A percentile compares a stretch with the other conserved stretches of the same genome.
These are phyloP conservation scores for Ophioninae sp. DNA, from an alignment of 2,888 invertebrate species.

Conservation along the genomic window DNA sequence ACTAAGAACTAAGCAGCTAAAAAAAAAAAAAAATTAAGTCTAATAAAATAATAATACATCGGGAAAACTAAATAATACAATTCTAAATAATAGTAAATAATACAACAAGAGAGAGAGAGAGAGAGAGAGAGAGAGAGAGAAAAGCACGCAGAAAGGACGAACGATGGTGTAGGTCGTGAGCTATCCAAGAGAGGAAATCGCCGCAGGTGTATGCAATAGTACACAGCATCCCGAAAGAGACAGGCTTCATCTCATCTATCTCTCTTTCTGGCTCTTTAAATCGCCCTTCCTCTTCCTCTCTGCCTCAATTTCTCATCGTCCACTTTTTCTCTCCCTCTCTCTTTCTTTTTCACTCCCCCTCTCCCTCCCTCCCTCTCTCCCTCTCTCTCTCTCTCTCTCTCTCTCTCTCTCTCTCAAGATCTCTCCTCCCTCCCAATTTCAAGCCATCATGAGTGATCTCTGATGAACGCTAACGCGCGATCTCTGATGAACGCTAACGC, in stretches of 20 bases:
- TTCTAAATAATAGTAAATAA: too few relatives aligned
- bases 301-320: conserved; percentile 1
- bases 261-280: conserved; percentile 4
- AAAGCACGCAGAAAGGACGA: conserved; percentile 1
- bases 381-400: not conserved
- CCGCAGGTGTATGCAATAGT: conserved; percentile 62
- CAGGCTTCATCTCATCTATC: conserved; percentile 37
- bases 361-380: not conserved
- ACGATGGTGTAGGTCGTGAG: conserved; percentile 21
- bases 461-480: conserved; percentile 9
- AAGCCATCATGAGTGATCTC: conserved; percentile 17
- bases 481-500: conserved; percentile 14
- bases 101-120: too few relatives aligned
- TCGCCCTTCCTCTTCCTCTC: not conserved
- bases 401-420: conserved; percentile 7
- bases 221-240: conserved; percentile 48
- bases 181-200: conserved; percentile 63
- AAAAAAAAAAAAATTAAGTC: too few relatives aligned
- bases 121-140: not conserved
- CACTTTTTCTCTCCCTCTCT: not conserved
- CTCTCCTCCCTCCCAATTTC: conserved; percentile 19
- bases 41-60: too few relatives aligned
- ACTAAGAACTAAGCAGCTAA: too few relatives aligned
- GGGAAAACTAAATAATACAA: too few relatives aligned
- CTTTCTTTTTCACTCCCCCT: conserved; percentile 10